phyloP scores from a whole-genome alignment of 2,888 invertebrate species.

The Polydrusus pterygomalis region DNA sequence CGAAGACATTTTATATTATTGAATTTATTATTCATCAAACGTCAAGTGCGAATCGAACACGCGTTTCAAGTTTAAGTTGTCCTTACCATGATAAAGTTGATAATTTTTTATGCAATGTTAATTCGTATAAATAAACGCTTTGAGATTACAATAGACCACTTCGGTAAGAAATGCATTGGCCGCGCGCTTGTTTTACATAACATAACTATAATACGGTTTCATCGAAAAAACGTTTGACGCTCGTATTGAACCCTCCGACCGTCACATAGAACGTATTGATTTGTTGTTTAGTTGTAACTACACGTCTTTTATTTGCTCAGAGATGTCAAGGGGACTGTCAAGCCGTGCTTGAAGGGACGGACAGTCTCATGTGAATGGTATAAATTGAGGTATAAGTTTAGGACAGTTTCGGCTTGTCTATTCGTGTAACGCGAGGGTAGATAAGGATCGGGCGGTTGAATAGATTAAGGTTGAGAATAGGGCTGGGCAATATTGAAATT shows the following conservation, averaged over 20 bases:
- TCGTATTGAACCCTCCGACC: conserved; percentile 1
- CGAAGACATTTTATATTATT: too few species aligned
- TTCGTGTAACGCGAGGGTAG: background rate
- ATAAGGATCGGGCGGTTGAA: background rate
- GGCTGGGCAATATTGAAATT: too few species aligned
- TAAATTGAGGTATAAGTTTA: conserved; percentile 3
- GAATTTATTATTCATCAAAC: too few species aligned
- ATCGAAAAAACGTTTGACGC: background rate
- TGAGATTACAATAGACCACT: too few species aligned
- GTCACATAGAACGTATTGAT: conserved; percentile 14
- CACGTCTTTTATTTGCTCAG: conserved; percentile 21
- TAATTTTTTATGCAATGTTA: too few species aligned
- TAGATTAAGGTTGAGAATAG: too few species aligned
- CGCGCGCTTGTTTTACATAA: too few species aligned
- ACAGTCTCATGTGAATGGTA: conserved; percentile 15
- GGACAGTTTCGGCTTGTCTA: background rate
- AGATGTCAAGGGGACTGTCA: conserved; percentile 17
- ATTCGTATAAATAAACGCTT: too few species aligned
- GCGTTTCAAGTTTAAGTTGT: too few species aligned
- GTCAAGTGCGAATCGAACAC: too few species aligned
- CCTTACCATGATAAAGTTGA: too few species aligned
- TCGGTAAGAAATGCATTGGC: too few species aligned
- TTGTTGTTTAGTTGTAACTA: conserved; percentile 19
- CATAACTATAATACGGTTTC: background rate
- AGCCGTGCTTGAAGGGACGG: conserved; percentile 15